Conservation (phyloP, 2,113 vertebrate genomes). For the Ciconia maguari region DNA sequence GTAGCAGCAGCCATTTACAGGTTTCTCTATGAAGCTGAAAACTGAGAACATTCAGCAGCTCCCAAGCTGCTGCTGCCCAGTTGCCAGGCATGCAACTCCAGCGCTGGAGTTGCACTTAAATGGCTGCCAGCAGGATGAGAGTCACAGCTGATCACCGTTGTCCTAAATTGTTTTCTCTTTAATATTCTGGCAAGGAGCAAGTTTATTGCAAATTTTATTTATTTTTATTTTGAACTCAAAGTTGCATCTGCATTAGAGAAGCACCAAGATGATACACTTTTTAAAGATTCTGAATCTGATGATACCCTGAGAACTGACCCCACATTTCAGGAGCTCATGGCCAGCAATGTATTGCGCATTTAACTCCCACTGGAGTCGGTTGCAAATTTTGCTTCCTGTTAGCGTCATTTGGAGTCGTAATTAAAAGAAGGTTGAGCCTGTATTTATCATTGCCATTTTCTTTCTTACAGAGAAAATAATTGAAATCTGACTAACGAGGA, state of each 20-base stretch:
- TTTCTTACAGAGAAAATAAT: background rate
- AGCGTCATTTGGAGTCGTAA: background rate
- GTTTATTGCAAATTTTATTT: background rate
- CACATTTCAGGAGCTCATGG: background rate
- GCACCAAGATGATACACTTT: background rate
- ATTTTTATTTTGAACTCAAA: background rate
- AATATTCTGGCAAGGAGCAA: background rate
- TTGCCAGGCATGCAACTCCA: background rate
- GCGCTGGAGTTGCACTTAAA: background rate
- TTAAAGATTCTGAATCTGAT: background rate
- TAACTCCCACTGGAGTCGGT: background rate
- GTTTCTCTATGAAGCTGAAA: background rate
- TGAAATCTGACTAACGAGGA: background rate
- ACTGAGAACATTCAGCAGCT: background rate
- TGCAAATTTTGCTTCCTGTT: background rate
- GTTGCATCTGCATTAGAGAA: background rate
- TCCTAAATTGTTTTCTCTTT: background rate
- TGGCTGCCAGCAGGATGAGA: background rate
- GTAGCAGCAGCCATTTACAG: background rate
- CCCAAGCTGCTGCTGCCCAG: background rate
- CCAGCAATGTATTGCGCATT: background rate
- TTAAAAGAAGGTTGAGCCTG: background rate
- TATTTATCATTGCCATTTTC: background rate
- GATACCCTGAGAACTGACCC: background rate
- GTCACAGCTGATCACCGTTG: background rate